Percentiles rank a stretch among this genome's conserved stretches.
phyloP scores from a whole-genome alignment of 1,140 invertebrate genomes.

The Subanguina moxae region DNA sequence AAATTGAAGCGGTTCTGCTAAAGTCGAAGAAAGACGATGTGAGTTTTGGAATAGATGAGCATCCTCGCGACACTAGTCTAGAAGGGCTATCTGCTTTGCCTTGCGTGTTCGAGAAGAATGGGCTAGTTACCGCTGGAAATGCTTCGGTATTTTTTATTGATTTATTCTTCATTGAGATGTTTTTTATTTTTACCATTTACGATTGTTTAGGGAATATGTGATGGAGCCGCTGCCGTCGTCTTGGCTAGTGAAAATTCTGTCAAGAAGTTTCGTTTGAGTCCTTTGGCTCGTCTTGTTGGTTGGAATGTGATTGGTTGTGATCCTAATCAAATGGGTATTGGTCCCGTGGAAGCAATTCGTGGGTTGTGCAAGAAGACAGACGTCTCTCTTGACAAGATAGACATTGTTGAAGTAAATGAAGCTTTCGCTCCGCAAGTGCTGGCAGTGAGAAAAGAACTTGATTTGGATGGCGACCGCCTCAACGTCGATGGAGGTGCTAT shows the following conservation, averaged over 20 bases:
- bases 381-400: constrained; percentile 77
- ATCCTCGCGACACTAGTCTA: constrained; percentile 83
- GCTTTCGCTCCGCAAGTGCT: constrained; percentile 91
- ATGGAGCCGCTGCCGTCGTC: constrained; percentile 85
- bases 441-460: constrained; percentile 78
- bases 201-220: constrained; percentile 78
- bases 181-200: too few species aligned
- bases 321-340: constrained; percentile 70
- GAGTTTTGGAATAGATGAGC: constrained; percentile 80
- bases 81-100: constrained; percentile 76
- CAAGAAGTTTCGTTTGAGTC: constrained; percentile 72
- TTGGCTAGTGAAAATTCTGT: constrained; percentile 80
- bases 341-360: constrained; percentile 83
- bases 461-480: constrained; percentile 82
- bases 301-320: constrained; percentile 65
- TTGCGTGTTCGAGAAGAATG: constrained; percentile 90
- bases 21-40: constrained; percentile 76
- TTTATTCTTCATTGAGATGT: too few species aligned
- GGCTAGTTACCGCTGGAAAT: constrained; percentile 87
- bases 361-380: constrained; percentile 71
- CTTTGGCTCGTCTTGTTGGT: constrained; percentile 63
- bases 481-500: constrained; percentile 96
- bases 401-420: constrained; percentile 92
- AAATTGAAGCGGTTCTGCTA: constrained; percentile 81
- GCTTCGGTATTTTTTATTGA: constrained; percentile 70